A percentile compares a stretch with the other conserved stretches of the same genome.
Evolutionary conservation across 2,797 vertebrate genomes (phyloP).

Genomic region (Cyprinodon diabolis): DNA sequence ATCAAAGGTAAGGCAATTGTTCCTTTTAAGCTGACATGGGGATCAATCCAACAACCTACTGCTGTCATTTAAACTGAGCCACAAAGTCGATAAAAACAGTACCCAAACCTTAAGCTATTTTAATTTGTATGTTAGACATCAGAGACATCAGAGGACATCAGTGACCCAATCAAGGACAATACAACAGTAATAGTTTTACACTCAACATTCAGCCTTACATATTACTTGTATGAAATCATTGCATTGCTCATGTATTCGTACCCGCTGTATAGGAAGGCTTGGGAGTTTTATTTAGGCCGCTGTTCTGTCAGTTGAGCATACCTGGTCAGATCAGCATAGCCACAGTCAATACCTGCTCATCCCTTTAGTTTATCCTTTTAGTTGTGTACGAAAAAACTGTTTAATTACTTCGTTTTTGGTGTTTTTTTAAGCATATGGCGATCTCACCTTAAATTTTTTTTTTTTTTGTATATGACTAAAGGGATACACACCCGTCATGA

Average conservation of each 20-base stretch:
- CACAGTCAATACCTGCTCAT: too few species aligned
- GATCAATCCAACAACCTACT: not conserved
- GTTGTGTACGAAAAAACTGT: too few species aligned
- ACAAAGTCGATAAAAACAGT: not conserved
- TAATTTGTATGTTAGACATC: not conserved
- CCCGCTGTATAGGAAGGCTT: not conserved
- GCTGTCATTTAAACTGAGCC: not conserved
- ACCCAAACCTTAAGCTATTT: not conserved
- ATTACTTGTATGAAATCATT: not conserved
- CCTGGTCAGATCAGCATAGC: too few species aligned
- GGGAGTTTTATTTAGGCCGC: not conserved
- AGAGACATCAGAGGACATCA: too few species aligned
- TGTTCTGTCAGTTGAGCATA: too few species aligned
- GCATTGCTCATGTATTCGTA: not conserved
- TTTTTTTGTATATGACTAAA: too few species aligned
- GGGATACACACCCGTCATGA: too few species aligned
- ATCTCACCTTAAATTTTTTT: not conserved
- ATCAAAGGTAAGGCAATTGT: not conserved
- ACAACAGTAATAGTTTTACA: not conserved
- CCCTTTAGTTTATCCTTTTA: too few species aligned
- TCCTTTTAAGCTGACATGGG: not conserved
- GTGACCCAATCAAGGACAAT: not conserved
- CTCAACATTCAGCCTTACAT: not conserved
- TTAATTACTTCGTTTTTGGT: too few species aligned
- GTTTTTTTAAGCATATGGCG: too few species aligned